These are phyloP conservation scores for Magallana angulata DNA, from an alignment of 1,140 invertebrate genomes.

Conservation along the genomic window DNA sequence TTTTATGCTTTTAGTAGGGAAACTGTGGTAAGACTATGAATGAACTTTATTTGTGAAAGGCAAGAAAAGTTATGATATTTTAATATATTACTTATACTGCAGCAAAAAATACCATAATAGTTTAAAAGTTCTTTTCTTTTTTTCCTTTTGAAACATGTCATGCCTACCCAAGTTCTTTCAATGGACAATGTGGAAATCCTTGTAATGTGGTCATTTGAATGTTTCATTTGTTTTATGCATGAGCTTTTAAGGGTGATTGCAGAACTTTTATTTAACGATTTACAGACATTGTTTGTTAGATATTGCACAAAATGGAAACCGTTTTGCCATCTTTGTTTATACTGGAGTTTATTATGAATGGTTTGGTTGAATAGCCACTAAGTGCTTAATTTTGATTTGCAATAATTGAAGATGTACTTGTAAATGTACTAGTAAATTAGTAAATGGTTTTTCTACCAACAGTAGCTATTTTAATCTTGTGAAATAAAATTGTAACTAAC, in stretches of 20 bases:
- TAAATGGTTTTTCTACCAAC: too few relatives aligned
- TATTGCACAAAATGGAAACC: background rate
- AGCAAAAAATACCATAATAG: background rate
- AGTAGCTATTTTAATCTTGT: too few relatives aligned
- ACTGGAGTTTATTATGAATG: background rate
- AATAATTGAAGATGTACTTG: too few relatives aligned
- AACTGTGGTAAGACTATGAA: background rate
- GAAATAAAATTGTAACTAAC: too few relatives aligned
- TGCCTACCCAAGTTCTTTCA: background rate
- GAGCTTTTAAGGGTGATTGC: conserved; percentile 2
- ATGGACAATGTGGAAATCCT: background rate
- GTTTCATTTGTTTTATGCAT: conserved; percentile 10
- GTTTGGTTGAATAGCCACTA: background rate
- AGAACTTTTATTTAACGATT: background rate
- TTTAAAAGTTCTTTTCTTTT: background rate
- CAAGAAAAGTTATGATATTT: background rate
- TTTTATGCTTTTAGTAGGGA: background rate
- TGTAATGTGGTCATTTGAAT: conserved; percentile 17
- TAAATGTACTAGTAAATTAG: too few relatives aligned
- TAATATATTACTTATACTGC: too few relatives aligned
- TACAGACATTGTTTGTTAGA: background rate
- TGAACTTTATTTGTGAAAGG: background rate
- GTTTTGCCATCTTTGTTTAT: conserved; percentile 9
- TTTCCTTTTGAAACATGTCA: background rate
- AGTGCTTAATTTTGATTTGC: too few relatives aligned